Evolutionary conservation across 2,888 invertebrate species (phyloP).

Genomic region (Leptopterna dolabrata): DNA sequence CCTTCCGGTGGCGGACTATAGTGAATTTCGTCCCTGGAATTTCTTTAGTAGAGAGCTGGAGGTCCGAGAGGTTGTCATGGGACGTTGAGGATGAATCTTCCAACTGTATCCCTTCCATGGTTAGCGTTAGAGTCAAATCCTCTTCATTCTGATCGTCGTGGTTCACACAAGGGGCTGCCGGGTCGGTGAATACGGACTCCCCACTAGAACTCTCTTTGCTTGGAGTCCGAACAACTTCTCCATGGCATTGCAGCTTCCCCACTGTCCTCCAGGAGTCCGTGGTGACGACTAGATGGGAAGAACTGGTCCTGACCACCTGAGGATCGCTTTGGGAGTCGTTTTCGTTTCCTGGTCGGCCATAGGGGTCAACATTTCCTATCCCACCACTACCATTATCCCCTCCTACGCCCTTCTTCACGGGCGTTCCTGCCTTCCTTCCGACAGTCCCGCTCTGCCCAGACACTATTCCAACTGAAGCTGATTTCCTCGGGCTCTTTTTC

Average conservation of each 20-base stretch:
- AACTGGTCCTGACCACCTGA: not conserved
- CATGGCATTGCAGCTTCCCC: slow-evolving; percentile 57
- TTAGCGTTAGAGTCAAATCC: slow-evolving; percentile 59
- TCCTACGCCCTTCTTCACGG: slow-evolving; percentile 23
- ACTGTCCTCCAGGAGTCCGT: slow-evolving; percentile 48
- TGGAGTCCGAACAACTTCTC: slow-evolving; percentile 54
- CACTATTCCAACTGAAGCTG: not conserved
- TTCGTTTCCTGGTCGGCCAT: slow-evolving; percentile 21
- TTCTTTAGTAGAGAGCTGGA: slow-evolving; percentile 49
- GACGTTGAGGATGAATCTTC: slow-evolving; percentile 59
- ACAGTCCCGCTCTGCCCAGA: not conserved
- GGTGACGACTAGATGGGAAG: slow-evolving; percentile 26
- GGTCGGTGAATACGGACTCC: slow-evolving; percentile 56
- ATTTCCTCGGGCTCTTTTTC: slow-evolving; percentile 48
- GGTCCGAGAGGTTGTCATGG: not conserved
- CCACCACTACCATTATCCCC: slow-evolving; percentile 14
- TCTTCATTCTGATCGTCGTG: slow-evolving; percentile 59
- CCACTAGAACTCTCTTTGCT: slow-evolving; percentile 59
- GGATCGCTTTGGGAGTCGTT: slow-evolving; percentile 14
- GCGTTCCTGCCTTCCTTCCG: not conserved
- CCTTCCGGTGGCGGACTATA: slow-evolving; percentile 73
- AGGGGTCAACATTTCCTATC: slow-evolving; percentile 11
- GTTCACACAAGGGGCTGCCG: slow-evolving; percentile 63
- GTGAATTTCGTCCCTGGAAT: slow-evolving; percentile 70
- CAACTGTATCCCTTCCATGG: slow-evolving; percentile 56